phyloP scores from a whole-genome alignment of 1,140 invertebrate genomes.

The Caenorhabditis inopinata region DNA sequence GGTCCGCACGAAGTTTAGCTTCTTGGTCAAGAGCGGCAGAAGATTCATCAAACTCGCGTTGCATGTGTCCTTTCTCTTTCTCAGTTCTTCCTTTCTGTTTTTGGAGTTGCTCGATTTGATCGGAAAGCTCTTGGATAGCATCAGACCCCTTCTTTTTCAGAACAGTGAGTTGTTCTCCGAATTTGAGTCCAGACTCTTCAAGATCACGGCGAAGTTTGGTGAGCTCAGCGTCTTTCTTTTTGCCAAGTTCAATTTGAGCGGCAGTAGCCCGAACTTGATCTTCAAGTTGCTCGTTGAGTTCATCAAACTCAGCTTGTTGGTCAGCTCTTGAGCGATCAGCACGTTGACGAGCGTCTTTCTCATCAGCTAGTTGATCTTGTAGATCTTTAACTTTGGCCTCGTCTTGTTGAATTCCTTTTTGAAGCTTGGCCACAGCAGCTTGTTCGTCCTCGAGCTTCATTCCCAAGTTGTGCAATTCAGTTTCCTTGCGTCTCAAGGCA shows the following conservation, averaged over 20 bases:
- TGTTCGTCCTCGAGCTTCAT: constrained; percentile 95
- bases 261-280: constrained; percentile 86
- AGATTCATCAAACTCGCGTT: constrained; percentile 89
- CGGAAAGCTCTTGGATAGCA: constrained; percentile 92
- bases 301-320: constrained; percentile 88
- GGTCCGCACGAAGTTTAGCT: constrained; percentile 86
- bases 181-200: constrained; percentile 94
- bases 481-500: constrained; percentile 58
- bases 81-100: constrained; percentile 96
- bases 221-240: constrained; percentile 97
- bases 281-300: constrained; percentile 82
- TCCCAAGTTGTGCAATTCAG: constrained; percentile 59
- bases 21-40: constrained; percentile 84
- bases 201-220: constrained; percentile 94
- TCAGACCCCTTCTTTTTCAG: constrained; percentile 99
- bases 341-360: constrained; percentile 80
- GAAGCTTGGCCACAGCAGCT: constrained; percentile 85
- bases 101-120: constrained; percentile 97
- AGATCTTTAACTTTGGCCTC: constrained; percentile 92
- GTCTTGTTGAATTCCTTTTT: constrained; percentile 97
- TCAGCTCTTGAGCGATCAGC: constrained; percentile 96
- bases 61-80: constrained; percentile 86
- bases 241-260: constrained; percentile 95
- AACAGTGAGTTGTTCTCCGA: constrained; percentile 87
- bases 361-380: constrained; percentile 95